Evolutionary conservation across 37 sponge, comb jelly and placozoan species (phyloP).

Genomic region (Theonella swinhoei): DNA sequence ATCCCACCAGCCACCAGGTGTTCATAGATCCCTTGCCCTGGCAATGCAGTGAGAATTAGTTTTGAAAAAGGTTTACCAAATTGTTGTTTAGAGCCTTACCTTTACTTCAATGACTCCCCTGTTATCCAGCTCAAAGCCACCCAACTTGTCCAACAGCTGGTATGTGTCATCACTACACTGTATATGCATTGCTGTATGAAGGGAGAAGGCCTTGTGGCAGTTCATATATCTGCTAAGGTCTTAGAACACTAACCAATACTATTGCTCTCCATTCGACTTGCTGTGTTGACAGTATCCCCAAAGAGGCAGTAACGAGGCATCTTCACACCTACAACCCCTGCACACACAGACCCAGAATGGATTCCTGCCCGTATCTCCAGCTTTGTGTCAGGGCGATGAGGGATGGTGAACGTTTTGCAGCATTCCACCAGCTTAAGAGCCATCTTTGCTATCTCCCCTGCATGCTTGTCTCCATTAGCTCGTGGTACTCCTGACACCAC

Average conservation of each 20-base stretch:
- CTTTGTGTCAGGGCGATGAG: slow-evolving; percentile 64
- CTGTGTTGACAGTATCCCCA: slow-evolving; percentile 95
- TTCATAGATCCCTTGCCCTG: slow-evolving; percentile 90
- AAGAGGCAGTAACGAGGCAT: slow-evolving; percentile 95
- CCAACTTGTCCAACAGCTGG: slow-evolving; percentile 56
- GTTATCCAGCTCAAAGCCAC: slow-evolving; percentile 70
- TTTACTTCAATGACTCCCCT: slow-evolving; percentile 81
- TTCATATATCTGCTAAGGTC: neutral
- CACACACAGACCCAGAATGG: slow-evolving; percentile 92
- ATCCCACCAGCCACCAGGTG: slow-evolving; percentile 82
- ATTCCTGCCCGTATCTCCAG: slow-evolving; percentile 85
- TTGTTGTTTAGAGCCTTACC: slow-evolving; percentile 21
- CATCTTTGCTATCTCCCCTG: slow-evolving; percentile 91
- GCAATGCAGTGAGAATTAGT: neutral
- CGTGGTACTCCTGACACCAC: slow-evolving; percentile 90
- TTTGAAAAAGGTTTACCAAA: neutral
- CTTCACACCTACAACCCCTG: slow-evolving; percentile 91
- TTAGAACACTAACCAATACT: slow-evolving; percentile 69
- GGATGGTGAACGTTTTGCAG: slow-evolving; percentile 74
- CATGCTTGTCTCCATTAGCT: slow-evolving; percentile 80
- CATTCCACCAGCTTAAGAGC: slow-evolving; percentile 74
- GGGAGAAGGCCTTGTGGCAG: neutral
- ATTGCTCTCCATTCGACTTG: slow-evolving; percentile 87
- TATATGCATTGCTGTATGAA: slow-evolving; percentile 77
- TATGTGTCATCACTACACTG: slow-evolving; percentile 79